phyloP scores from a whole-genome alignment of 2,888 invertebrate genomes.

The Macrophya alboannulata region DNA sequence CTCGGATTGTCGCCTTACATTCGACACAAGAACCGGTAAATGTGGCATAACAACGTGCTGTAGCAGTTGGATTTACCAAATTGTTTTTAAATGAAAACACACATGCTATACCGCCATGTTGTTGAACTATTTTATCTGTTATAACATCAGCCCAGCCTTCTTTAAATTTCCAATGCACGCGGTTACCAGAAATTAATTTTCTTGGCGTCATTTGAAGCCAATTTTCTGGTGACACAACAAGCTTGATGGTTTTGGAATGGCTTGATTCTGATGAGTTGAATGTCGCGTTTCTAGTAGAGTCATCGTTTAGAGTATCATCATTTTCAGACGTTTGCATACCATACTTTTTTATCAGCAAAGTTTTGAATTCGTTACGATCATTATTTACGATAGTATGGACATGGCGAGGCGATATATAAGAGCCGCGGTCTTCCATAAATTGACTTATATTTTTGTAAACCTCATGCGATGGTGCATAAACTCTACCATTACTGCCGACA shows the following conservation, averaged over 20 bases:
- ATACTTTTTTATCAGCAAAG: constrained; percentile 7
- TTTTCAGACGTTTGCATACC: background rate
- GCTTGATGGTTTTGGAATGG: background rate
- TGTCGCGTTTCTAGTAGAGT: background rate
- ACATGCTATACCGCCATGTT: constrained; percentile 54
- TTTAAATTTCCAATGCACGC: constrained; percentile 59
- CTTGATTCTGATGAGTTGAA: background rate
- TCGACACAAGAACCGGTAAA: constrained; percentile 60
- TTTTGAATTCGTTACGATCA: constrained; percentile 3
- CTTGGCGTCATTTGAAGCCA: constrained; percentile 41
- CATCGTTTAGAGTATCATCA: background rate
- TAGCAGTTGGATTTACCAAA: constrained; percentile 55
- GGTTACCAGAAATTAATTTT: constrained; percentile 55
- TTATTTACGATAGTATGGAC: background rate
- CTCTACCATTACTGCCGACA: background rate
- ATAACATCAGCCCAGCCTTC: constrained; percentile 59
- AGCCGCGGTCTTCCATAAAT: constrained; percentile 11
- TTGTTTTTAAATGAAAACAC: constrained; percentile 61
- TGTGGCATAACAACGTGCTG: constrained; percentile 57
- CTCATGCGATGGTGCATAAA: background rate
- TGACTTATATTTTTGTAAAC: background rate
- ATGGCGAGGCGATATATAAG: background rate
- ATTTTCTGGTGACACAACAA: constrained; percentile 47
- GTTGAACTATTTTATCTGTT: constrained; percentile 60
- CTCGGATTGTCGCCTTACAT: constrained; percentile 59